Percentiles rank a stretch among this genome's conserved stretches.
These are phyloP conservation scores for Seriola dumerili DNA, from an alignment of 2,113 vertebrate genomes.

Conservation along the genomic window DNA sequence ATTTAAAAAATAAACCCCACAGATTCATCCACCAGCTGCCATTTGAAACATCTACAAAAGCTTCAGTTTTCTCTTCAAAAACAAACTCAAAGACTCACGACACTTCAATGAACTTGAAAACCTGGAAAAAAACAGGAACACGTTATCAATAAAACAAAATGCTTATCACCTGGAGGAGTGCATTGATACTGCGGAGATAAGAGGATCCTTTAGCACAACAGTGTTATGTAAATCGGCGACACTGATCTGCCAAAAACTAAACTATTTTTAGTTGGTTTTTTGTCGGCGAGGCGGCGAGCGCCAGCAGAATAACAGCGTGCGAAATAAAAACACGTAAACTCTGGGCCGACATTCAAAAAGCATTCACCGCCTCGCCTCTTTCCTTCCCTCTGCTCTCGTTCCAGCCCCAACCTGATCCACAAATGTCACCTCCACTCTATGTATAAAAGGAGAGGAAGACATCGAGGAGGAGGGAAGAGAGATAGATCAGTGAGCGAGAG, in stretches of 20 bases:
- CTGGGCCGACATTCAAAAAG: constrained; percentile 61
- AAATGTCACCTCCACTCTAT: constrained; percentile 78
- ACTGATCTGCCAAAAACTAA: neutral
- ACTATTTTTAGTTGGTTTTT: constrained; percentile 52
- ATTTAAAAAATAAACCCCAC: too few relatives aligned
- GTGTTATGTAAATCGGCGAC: constrained; percentile 38
- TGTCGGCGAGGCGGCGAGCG: neutral
- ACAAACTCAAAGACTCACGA: neutral
- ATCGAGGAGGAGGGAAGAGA: constrained; percentile 62
- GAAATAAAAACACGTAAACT: constrained; percentile 44
- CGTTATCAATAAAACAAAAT: neutral
- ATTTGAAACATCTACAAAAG: too few relatives aligned
- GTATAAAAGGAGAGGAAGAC: constrained; percentile 67
- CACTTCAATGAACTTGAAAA: neutral
- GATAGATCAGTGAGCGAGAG: constrained; percentile 50
- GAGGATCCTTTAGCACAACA: neutral
- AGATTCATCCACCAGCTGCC: too few relatives aligned
- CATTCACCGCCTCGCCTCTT: constrained; percentile 47
- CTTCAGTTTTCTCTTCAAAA: too few relatives aligned
- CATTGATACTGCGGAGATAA: constrained; percentile 40
- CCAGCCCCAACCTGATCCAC: constrained; percentile 71
- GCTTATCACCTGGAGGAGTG: neutral
- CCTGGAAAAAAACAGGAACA: neutral
- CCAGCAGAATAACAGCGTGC: constrained; percentile 14
- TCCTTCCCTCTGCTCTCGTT: constrained; percentile 54